Percentiles rank a stretch among this genome's conserved stretches.
Evolutionary conservation across 1,140 invertebrate species (phyloP).

Genomic region (Manduca sexta): DNA sequence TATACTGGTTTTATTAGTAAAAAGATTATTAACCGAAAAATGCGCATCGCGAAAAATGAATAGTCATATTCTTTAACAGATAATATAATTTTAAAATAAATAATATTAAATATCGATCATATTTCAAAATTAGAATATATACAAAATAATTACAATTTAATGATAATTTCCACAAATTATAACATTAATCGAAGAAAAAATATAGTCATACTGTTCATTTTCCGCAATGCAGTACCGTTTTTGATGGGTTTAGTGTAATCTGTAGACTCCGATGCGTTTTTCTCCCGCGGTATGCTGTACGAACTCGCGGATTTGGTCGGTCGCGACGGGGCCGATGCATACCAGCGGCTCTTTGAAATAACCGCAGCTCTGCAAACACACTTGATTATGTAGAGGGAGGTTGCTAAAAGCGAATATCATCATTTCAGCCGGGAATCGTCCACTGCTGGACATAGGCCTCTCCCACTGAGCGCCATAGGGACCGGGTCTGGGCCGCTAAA

Average conservation of each 20-base stretch:
- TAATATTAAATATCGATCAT: too few species aligned
- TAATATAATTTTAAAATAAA: too few species aligned
- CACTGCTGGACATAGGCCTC: too few species aligned
- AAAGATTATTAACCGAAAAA: too few species aligned
- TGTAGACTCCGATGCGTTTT: conserved; percentile 80
- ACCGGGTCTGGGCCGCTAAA: too few species aligned
- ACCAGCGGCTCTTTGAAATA: conserved; percentile 93
- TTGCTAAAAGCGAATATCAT: too few species aligned
- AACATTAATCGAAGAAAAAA: not conserved
- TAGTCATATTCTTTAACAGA: too few species aligned
- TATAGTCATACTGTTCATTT: not conserved
- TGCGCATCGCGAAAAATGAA: too few species aligned
- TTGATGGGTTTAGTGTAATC: conserved; percentile 66
- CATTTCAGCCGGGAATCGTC: too few species aligned
- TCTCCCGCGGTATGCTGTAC: conserved; percentile 86
- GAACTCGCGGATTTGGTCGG: conserved; percentile 81
- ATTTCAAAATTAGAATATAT: not conserved
- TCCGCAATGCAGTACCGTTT: conserved; percentile 8
- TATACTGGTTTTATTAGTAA: too few species aligned
- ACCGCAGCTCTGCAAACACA: conserved; percentile 83
- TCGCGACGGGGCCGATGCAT: conserved; percentile 89
- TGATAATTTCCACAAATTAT: not conserved
- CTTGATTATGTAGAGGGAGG: too few species aligned
- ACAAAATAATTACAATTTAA: not conserved
- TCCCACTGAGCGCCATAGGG: too few species aligned